Percentiles rank a stretch among this genome's conserved stretches.
These are phyloP conservation scores for Archips xylosteana DNA, from an alignment of 2,888 invertebrate species.

Conservation along the genomic window DNA sequence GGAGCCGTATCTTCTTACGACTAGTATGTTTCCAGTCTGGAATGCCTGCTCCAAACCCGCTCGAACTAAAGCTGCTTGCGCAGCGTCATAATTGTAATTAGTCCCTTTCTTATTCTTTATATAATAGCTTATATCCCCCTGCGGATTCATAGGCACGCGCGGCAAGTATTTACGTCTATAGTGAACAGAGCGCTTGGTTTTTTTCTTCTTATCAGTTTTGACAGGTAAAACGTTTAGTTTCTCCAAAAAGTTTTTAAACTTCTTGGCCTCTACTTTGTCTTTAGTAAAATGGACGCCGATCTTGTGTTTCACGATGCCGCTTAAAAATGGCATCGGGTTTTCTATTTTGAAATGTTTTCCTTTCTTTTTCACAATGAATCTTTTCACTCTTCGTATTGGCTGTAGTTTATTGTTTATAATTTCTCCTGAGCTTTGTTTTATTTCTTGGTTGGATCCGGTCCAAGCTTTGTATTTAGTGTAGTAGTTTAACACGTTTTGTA, in stretches of 20 bases:
- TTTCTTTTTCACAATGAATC: constrained; percentile 33
- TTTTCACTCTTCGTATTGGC: not conserved
- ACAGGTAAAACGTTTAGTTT: constrained; percentile 48
- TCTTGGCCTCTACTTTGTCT: constrained; percentile 48
- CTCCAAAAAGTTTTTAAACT: constrained; percentile 51
- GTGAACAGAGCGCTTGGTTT: constrained; percentile 48
- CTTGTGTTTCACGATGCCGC: constrained; percentile 50
- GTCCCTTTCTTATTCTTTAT: constrained; percentile 63
- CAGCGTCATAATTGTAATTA: constrained; percentile 49
- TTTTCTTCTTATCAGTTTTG: constrained; percentile 40
- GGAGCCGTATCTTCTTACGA: constrained; percentile 61
- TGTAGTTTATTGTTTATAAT: constrained; percentile 16
- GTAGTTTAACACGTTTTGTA: constrained; percentile 62
- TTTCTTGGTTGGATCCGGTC: constrained; percentile 57
- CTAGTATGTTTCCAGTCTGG: constrained; percentile 62
- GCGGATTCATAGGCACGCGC: constrained; percentile 55
- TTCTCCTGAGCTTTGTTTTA: constrained; percentile 36
- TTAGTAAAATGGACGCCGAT: constrained; percentile 49
- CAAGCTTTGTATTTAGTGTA: constrained; percentile 72
- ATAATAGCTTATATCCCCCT: constrained; percentile 67
- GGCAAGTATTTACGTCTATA: constrained; percentile 55
- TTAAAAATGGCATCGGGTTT: constrained; percentile 53
- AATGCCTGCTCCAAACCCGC: constrained; percentile 57
- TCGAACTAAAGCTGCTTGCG: constrained; percentile 57
- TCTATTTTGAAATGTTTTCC: constrained; percentile 45